Percentiles rank a stretch among this genome's conserved stretches.
Conservation (phyloP, 2,797 vertebrate genomes). For the Hemitrygon akajei region DNA sequence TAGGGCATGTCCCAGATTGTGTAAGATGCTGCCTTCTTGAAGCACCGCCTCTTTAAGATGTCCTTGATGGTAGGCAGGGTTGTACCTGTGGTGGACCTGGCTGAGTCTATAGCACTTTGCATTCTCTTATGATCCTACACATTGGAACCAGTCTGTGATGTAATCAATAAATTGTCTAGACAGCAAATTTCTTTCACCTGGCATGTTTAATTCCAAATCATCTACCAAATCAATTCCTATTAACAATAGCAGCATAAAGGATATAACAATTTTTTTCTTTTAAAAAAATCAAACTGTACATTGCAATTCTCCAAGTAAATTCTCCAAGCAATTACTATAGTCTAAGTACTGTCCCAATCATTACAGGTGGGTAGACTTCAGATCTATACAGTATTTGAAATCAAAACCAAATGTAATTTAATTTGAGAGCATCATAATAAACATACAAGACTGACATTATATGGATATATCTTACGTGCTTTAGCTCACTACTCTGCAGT, state of each 20-base stretch:
- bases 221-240: background rate
- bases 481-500: background rate
- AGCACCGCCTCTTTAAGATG: too few relatives aligned
- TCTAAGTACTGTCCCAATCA: background rate
- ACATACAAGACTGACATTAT: background rate
- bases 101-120: too few relatives aligned
- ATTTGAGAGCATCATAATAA: background rate
- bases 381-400: background rate
- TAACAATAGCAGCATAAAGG: too few relatives aligned
- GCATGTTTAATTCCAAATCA: background rate
- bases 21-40: too few relatives aligned
- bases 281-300: background rate
- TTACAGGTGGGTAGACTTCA: background rate
- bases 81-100: too few relatives aligned
- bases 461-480: conserved; percentile 7
- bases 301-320: too few relatives aligned
- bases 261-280: background rate
- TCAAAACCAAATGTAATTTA: background rate
- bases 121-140: too few relatives aligned
- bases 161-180: background rate
- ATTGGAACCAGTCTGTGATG: too few relatives aligned
- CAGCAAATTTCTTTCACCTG: background rate
- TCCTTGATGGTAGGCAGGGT: too few relatives aligned
- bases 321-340: background rate
- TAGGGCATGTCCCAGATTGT: too few relatives aligned